Evolutionary conservation across 2,113 vertebrate species (phyloP).

Genomic region (Polypterus senegalus): DNA sequence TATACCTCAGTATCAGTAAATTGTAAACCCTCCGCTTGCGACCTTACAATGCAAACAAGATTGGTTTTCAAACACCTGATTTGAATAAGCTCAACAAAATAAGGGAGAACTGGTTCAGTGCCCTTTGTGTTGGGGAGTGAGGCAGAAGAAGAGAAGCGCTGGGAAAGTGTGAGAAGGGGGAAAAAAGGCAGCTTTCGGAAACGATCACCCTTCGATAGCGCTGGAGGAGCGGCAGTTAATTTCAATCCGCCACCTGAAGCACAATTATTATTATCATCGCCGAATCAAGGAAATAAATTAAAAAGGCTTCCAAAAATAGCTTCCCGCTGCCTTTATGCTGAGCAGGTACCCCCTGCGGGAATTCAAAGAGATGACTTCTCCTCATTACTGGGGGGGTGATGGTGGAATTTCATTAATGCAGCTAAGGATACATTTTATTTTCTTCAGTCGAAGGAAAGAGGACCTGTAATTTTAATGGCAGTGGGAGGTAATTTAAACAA

Average conservation of each 20-base stretch:
- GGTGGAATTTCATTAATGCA: conserved; percentile 51
- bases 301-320: conserved; percentile 60
- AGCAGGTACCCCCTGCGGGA: conserved; percentile 53
- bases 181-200: conserved; percentile 29
- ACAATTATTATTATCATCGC: conserved; percentile 65
- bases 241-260: conserved; percentile 66
- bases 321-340: conserved; percentile 47
- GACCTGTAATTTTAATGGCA: conserved; percentile 51
- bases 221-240: conserved; percentile 62
- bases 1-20: conserved; percentile 51
- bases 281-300: conserved; percentile 68
- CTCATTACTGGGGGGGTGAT: conserved; percentile 31
- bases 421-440: conserved; percentile 38
- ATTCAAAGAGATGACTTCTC: conserved; percentile 28
- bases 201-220: conserved; percentile 47
- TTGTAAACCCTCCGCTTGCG: conserved; percentile 49
- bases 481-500: conserved; percentile 56
- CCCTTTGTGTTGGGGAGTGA: conserved; percentile 37
- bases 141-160: conserved; percentile 22
- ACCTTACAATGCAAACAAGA: conserved; percentile 69
- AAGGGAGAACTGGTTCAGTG: conserved; percentile 31
- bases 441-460: conserved; percentile 22
- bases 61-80: conserved; percentile 67
- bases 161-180: conserved; percentile 19
- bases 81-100: conserved; percentile 60